These are phyloP conservation scores for Tragopan temminckii DNA, from an alignment of 2,797 vertebrate genomes.

Conservation along the genomic window DNA sequence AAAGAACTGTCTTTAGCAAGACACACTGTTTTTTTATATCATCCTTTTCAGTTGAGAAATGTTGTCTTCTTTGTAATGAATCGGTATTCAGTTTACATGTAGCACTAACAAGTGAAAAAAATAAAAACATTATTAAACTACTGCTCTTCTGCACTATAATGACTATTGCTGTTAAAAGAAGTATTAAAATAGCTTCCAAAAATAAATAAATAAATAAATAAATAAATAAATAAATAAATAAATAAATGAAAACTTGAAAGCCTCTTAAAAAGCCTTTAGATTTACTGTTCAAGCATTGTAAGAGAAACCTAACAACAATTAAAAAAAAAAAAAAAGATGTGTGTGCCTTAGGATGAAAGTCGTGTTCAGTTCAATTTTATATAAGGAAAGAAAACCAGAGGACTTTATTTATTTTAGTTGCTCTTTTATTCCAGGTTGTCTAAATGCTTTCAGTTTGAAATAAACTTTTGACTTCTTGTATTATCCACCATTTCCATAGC, in stretches of 20 bases:
- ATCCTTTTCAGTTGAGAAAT: constrained; percentile 6
- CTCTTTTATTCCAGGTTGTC: neutral
- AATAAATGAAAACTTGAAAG: neutral
- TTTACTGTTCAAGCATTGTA: neutral
- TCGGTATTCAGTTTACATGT: neutral
- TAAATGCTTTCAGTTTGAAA: neutral
- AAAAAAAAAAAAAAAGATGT: neutral
- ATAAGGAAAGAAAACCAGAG: accelerated
- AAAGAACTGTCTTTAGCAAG: constrained; percentile 30
- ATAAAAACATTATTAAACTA: neutral
- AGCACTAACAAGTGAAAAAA: neutral
- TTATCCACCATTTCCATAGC: neutral
- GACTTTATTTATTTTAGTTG: neutral
- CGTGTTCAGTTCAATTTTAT: neutral
- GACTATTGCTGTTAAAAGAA: neutral
- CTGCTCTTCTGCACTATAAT: neutral
- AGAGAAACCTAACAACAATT: neutral
- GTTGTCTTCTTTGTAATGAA: neutral
- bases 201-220: neutral
- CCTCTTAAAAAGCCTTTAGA: neutral
- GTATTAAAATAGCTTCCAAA: neutral
- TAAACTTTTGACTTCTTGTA: neutral
- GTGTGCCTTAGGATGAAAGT: neutral
- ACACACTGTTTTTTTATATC: neutral
- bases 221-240: neutral